Percentiles rank a stretch among this genome's conserved stretches.
phyloP scores from a whole-genome alignment of 2,888 invertebrate genomes.

The Prenolepis imparis region DNA sequence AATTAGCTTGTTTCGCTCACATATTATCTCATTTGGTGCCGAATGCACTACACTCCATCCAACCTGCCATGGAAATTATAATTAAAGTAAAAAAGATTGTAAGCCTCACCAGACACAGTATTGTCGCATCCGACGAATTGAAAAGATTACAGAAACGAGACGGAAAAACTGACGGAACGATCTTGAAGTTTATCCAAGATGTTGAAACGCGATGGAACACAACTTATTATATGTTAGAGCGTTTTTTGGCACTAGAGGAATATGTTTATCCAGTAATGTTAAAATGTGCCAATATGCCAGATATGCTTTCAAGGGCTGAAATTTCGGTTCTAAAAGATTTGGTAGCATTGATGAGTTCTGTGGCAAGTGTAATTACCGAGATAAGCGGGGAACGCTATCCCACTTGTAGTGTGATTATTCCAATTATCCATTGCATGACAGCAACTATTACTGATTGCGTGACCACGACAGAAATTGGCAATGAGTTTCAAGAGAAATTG shows the following conservation, averaged over 20 bases:
- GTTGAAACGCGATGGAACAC: background rate
- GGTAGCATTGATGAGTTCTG: conserved; percentile 2
- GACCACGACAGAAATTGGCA: conserved; percentile 5
- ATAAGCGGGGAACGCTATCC: conserved; percentile 2
- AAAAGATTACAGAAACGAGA: conserved; percentile 1
- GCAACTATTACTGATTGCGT: conserved; percentile 1
- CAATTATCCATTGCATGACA: conserved; percentile 14
- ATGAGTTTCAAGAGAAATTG: background rate
- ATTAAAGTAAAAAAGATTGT: conserved; percentile 8
- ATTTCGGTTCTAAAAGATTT: background rate
- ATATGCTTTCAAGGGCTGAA: conserved; percentile 12
- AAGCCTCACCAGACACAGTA: background rate
- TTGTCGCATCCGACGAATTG: conserved; percentile 6
- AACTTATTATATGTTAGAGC: background rate
- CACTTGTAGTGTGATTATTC: background rate
- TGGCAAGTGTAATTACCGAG: background rate
- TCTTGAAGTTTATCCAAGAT: background rate
- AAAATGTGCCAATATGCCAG: background rate
- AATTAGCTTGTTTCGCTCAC: conserved; percentile 11
- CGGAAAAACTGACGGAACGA: background rate
- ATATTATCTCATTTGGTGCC: conserved; percentile 10
- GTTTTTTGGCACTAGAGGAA: conserved; percentile 3
- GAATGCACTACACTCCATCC: background rate
- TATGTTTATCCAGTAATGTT: background rate
- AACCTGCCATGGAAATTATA: conserved; percentile 20